Conservation (phyloP, 2,797 vertebrate genomes). For the Mormyrops attenuatus region DNA sequence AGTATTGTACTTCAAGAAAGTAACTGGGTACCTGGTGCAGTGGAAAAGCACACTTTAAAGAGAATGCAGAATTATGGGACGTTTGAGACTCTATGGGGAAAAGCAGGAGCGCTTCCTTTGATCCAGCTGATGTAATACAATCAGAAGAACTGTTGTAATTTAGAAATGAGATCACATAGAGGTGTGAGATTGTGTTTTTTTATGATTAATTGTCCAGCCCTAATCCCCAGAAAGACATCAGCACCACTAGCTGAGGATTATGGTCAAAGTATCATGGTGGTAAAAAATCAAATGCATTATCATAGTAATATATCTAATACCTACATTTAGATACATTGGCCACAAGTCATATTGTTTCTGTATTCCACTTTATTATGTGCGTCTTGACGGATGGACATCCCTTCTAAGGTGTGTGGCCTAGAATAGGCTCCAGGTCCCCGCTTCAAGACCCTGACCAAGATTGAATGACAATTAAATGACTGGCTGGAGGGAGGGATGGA, state of each 20-base stretch:
- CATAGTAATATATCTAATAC: background rate
- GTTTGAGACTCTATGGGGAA: background rate
- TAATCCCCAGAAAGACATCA: background rate
- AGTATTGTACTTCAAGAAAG: background rate
- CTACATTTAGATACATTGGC: background rate
- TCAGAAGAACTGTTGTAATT: background rate
- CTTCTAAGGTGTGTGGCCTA: background rate
- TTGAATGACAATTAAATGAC: background rate
- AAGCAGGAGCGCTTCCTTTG: background rate
- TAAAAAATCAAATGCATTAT: background rate
- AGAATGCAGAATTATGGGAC: background rate
- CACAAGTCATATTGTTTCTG: background rate
- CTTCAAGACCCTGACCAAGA: background rate
- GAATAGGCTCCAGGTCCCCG: background rate
- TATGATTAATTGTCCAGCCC: background rate
- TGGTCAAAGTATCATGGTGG: background rate
- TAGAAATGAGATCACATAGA: background rate
- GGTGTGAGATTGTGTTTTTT: background rate
- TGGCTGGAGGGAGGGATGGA: background rate
- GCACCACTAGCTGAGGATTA: background rate
- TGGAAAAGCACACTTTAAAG: background rate
- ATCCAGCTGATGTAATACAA: background rate
- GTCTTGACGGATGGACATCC: background rate
- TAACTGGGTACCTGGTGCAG: background rate
- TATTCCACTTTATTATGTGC: background rate